These are phyloP conservation scores for Euplagia quadripunctaria DNA, from an alignment of 2,888 invertebrate species.

Conservation along the genomic window DNA sequence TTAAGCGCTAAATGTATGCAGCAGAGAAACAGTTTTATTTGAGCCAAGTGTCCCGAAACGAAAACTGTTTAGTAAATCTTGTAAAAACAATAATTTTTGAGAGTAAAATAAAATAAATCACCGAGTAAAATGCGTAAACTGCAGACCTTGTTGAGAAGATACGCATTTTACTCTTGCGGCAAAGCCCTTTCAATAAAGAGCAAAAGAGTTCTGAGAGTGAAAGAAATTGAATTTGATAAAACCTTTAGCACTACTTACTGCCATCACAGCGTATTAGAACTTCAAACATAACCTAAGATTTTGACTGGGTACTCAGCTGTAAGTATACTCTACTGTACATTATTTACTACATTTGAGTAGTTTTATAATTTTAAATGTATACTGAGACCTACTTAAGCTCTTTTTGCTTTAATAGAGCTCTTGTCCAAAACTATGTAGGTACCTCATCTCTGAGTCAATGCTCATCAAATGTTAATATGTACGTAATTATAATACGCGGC, in stretches of 20 bases:
- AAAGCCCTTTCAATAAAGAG: neutral
- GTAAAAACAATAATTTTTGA: neutral
- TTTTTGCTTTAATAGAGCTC: neutral
- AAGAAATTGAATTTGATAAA: neutral
- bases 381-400: no score
- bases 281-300: neutral
- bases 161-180: neutral
- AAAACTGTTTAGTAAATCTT: no score
- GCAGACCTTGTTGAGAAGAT: neutral
- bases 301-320: neutral
- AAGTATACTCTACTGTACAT: neutral
- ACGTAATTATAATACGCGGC: slow-evolving; percentile 49
- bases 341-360: neutral
- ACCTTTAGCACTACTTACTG: neutral
- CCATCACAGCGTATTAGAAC: neutral
- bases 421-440: neutral
- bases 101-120: neutral
- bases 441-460: neutral
- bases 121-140: neutral
- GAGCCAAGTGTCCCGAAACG: no score
- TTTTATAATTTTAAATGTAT: neutral
- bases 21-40: no score
- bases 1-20: no score
- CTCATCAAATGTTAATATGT: neutral
- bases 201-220: neutral